phyloP scores from a whole-genome alignment of 1,140 invertebrate species.

The Phymorhynchus buccinoides region DNA sequence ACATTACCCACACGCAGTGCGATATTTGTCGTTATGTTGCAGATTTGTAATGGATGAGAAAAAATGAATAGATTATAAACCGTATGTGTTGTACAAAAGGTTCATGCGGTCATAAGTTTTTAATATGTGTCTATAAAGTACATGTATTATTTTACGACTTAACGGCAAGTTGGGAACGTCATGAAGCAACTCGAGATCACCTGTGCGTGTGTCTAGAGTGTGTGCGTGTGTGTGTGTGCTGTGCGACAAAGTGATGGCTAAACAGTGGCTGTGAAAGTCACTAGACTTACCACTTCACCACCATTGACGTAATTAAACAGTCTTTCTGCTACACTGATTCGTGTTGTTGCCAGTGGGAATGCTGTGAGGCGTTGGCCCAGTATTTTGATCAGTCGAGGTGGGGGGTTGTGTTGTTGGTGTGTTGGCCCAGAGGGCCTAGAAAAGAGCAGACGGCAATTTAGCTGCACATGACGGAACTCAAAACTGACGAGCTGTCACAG shows the following conservation, averaged over 20 bases:
- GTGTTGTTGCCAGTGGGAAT: neutral
- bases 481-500: neutral
- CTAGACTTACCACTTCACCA: neutral
- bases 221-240: neutral
- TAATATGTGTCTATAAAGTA: too few species aligned
- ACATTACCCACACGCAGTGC: conserved; percentile 43
- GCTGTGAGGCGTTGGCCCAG: conserved; percentile 1
- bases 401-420: neutral
- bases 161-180: neutral
- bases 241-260: neutral
- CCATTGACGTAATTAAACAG: conserved; percentile 22
- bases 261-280: conserved; percentile 17
- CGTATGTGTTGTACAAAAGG: too few species aligned
- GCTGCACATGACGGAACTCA: neutral
- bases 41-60: too few species aligned
- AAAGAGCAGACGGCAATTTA: conserved; percentile 32
- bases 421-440: neutral
- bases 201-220: neutral
- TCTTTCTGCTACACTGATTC: neutral
- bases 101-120: too few species aligned
- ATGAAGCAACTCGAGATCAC: neutral
- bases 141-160: neutral
- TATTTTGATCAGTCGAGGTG: neutral
- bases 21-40: conserved; percentile 55
- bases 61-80: too few species aligned